Evolutionary conservation across 2,797 vertebrate species (phyloP).

Genomic region (Siniperca scherzeri): DNA sequence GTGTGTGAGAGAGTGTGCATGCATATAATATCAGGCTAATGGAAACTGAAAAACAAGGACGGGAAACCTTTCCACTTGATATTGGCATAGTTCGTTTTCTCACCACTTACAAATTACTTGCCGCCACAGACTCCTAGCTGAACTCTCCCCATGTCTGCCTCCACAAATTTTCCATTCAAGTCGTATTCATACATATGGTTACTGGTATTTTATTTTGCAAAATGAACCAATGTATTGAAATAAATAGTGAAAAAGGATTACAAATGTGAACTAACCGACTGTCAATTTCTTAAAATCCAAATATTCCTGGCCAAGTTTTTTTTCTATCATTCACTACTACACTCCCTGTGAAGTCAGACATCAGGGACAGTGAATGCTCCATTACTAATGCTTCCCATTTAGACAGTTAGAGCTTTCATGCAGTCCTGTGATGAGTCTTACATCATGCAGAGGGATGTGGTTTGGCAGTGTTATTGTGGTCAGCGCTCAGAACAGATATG

Average conservation of each 20-base stretch:
- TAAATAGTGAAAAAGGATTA: not conserved
- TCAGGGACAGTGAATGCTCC: conserved; percentile 16
- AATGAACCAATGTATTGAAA: not conserved
- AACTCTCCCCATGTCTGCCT: not conserved
- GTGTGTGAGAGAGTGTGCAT: not conserved
- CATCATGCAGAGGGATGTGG: conserved; percentile 63
- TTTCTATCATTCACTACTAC: not conserved
- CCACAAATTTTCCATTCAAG: not conserved
- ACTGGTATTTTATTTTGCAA: not conserved
- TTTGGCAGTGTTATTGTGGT: conserved; percentile 6
- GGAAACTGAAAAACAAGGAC: conserved; percentile 11
- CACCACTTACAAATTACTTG: conserved; percentile 1
- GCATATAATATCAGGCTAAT: conserved; percentile 21
- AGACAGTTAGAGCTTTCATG: not conserved
- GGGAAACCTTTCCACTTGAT: conserved; percentile 15
- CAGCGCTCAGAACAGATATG: conserved; percentile 24
- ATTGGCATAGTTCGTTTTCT: not conserved
- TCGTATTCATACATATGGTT: no score
- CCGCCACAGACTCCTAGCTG: not conserved
- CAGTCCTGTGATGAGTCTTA: conserved; percentile 27
- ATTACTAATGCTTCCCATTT: conserved; percentile 40
- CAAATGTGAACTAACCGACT: not conserved
- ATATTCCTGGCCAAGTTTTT: not conserved
- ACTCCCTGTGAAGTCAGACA: conserved; percentile 10
- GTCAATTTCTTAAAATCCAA: not conserved